These are phyloP conservation scores for Apamea epomidion DNA, from an alignment of 2,888 invertebrate species.

Conservation along the genomic window DNA sequence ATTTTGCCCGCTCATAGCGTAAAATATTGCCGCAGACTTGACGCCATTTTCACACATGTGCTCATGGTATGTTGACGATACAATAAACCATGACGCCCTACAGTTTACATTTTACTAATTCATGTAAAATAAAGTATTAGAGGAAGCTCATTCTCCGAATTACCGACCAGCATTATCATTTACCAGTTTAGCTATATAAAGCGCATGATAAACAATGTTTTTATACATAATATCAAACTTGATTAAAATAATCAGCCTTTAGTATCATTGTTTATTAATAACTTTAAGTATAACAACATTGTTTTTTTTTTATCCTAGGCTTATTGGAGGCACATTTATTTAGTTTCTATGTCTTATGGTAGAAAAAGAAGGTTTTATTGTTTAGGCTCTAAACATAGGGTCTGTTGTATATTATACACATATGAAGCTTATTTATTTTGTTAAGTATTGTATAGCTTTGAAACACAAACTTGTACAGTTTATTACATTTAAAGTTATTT, in stretches of 20 bases:
- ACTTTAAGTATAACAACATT: neutral
- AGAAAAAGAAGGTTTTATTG: conserved; percentile 2
- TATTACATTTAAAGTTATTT: neutral
- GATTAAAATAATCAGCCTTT: neutral
- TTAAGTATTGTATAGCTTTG: neutral
- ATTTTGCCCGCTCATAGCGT: conserved; percentile 30
- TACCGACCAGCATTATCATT: neutral
- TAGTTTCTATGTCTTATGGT: neutral
- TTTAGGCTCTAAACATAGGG: neutral
- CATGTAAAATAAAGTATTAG: conserved; percentile 1
- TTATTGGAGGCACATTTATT: neutral
- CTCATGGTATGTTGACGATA: conserved; percentile 84
- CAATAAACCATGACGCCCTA: conserved; percentile 77
- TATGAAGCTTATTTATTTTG: neutral
- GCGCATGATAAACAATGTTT: conserved; percentile 11
- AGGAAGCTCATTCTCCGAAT: neutral
- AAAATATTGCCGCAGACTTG: conserved; percentile 76
- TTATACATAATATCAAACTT: neutral
- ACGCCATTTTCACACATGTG: conserved; percentile 90
- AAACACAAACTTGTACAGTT: neutral
- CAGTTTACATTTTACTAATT: conserved; percentile 48
- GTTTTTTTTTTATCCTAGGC: neutral
- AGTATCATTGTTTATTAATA: neutral
- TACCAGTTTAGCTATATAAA: neutral
- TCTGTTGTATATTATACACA: neutral